Evolutionary conservation across 2,113 vertebrate species (phyloP), one percentile per base, ranked within the genome.

Genomic region (Pipa parva): DNA sequence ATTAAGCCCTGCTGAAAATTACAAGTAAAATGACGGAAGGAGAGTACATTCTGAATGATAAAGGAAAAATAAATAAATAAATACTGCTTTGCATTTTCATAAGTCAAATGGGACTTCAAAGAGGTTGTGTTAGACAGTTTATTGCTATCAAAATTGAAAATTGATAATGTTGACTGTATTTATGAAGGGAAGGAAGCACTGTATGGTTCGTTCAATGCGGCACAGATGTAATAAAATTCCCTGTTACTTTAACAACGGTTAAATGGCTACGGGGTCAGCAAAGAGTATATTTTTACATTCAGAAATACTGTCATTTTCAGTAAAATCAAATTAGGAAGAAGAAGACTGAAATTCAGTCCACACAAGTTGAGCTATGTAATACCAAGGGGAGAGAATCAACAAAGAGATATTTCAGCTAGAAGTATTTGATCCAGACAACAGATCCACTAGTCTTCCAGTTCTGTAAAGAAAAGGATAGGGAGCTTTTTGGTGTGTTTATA

Each of bases 121-220:
- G 66, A 61, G 57, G 46, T 54, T 61, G 21, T 45, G 57, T 24
- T 29, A 39, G 48, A 37, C 66, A 50, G 31, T 70, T 70, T 70
- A 70, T 61, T 70, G 56, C 66, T 7, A n/a, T 46, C 27, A 69
- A 69, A 69, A 69, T 69, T 69, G 57, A 58, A 61, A 54, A 61
- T 70, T 70, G 54, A 70, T 54, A 42, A 61, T 70, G 66, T 70
- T 70, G 49, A 70, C 66, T 26, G 49, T 70, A 70, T 70, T 70
- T 70, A 70, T 45, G 57, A 26, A 2, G 48, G 39, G 29, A 20
- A 13, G 21, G 33, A 61, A 28, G 36, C 48, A 29, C 39, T 48
- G 22, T 70, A 54, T 54, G 61, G 52, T 61, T 61, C 58, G 54
- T 58, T 24, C 28, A 28, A 54, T 21, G 27, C 60, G 54, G 21